Evolutionary conservation across 2,113 vertebrate genomes (phyloP).

Genomic region (Pomatostomus ruficeps): DNA sequence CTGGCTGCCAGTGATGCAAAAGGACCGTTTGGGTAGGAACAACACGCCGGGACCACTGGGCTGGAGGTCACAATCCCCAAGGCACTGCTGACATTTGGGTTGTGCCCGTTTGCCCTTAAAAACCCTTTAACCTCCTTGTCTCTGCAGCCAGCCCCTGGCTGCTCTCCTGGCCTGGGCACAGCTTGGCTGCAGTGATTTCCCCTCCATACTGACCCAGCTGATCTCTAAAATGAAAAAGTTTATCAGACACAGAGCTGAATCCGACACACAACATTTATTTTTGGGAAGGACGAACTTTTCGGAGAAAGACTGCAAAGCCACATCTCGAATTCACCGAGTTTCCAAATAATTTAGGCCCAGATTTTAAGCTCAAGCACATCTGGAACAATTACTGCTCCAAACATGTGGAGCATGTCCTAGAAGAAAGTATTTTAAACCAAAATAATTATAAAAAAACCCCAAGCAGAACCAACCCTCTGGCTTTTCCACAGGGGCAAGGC

Average conservation of each 20-base stretch:
- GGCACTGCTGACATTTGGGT: not conserved
- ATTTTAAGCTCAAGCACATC: not conserved
- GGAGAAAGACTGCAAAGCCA: not conserved
- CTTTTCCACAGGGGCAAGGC: not conserved
- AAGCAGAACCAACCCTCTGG: not conserved
- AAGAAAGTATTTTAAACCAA: not conserved
- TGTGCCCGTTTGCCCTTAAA: not conserved
- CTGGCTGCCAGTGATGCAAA: conserved; percentile 8
- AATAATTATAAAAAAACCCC: not conserved
- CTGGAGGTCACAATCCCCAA: not conserved
- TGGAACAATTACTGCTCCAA: not conserved
- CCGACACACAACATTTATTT: not conserved
- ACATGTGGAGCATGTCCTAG: not conserved
- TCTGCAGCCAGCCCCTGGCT: not conserved
- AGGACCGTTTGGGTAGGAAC: not conserved
- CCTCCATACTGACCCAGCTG: not conserved
- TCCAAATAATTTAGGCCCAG: not conserved
- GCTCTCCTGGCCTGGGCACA: not conserved
- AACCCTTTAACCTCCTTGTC: not conserved
- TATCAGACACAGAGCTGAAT: not conserved
- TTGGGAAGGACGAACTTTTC: not conserved
- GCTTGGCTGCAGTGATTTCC: not conserved
- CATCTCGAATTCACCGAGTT: not conserved
- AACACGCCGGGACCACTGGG: not conserved
- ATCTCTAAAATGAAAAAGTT: not conserved